Base-by-base conservation (phyloP, 2,888 invertebrate species). In the Operophtera brumata region DNA sequence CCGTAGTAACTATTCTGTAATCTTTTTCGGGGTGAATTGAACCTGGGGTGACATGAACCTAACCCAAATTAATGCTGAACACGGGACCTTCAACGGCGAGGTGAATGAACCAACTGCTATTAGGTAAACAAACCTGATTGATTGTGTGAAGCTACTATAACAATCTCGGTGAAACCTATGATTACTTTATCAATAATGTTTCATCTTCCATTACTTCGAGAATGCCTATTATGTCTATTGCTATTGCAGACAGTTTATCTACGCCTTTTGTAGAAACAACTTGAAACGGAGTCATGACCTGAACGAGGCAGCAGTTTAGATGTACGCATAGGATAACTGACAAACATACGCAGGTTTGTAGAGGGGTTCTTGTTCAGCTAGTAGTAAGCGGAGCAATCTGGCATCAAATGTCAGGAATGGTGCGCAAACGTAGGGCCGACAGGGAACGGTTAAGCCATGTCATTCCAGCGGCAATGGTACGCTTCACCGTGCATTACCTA, bases 321-420 rank as follows among this genome's bases (percentile, higher is more conserved):
- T 84, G 70, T 77, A 77, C 77, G 74, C 72, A 72, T 60, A 66
- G 75, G 83, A 84, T 86, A 84, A 79, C 67, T 65, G 61, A 59
- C 69, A 75, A 75, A 76, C 71, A 75, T 68, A 69, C 71, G 65
- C 70, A 72, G 66, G 75, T 75, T 74, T 69, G 71, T 69, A 73
- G 73, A 67, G 74, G 72, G 66, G 69, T 62, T 60, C 67, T 54
- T 64, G 64, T 66, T 68, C 70, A 67, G 70, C 65, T 66, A 70
- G 75, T 77, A 77, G 82, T 83, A 81, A 82, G 81, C 78, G 77
- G 77, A 77, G 75, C 78, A 84, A 87, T 86, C 86, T 85, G 70
- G 73, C 80, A 86, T 87, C 86, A 82, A 76, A 82, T 75, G 81
- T 81, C 81, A 78, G 75, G 79, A 80, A 82, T 75, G 78, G 82